Evolutionary conservation across 2,888 invertebrate species (phyloP), one percentile per base, ranked within the genome.

Genomic region (Hedya salicella): DNA sequence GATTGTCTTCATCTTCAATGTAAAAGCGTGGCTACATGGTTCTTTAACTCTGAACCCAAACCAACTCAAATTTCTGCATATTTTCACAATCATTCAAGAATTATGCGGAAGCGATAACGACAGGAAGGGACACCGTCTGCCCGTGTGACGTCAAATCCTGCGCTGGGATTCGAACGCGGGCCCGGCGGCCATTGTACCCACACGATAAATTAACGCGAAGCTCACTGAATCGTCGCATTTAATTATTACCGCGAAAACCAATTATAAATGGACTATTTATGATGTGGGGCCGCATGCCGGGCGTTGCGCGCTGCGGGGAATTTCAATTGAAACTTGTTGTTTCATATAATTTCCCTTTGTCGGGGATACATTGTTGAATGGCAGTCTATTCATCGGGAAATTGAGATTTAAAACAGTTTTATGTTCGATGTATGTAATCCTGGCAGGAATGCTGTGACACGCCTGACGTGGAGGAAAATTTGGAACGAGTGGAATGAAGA

Each of bases 171-270:
- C 25, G 25, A 25, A 25, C 36, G 9, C 36, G 36, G 36, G 9
- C 36, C 36, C 36, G 9, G 9, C 25, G 25, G 13, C 36, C 36
- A 36, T 36, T 36, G 36, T 36, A 2, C 36, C 8, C 36, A 11
- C 36, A 36, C 9, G 13, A 46, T 46, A 46, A 44, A 44, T 21
- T 11, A 19, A 46, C 46, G 17, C 11, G 14, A 44, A 13, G 46
- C 21, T 46, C 46, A 46, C 11, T 46, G 46, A 46, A 46, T 46
- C 46, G 46, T 46, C 46, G 19, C 46, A 46, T 46, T 46, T 19
- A 13, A 46, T 46, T 46, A 46, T 46, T 21, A 14, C n/a, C 19
- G 46, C 46, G 46, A 46, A 46, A 46, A 46, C 46, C 46, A 46
- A 46, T 46, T 46, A 46, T 21, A 46, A 19, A 46, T 19, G 46